A percentile compares a stretch with the other conserved stretches of the same genome.
phyloP scores from a whole-genome alignment of 2,113 vertebrate genomes.

The Oostethus manadensis region DNA sequence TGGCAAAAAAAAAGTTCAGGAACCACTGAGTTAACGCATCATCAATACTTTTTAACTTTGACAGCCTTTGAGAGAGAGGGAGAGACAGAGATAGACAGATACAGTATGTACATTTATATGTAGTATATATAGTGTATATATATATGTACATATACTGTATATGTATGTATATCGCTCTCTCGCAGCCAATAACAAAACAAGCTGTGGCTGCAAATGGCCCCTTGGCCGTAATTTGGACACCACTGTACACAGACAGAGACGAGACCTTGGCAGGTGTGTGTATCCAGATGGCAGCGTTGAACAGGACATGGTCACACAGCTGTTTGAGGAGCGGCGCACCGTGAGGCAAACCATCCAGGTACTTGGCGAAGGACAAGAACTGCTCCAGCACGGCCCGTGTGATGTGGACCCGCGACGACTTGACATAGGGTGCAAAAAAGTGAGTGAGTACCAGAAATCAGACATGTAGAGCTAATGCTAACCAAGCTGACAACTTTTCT shows the following conservation, averaged over 20 bases:
- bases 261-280: slow-evolving; percentile 95
- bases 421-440: slow-evolving; percentile 9
- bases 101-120: too few relatives aligned
- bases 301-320: slow-evolving; percentile 97
- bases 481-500: neutral
- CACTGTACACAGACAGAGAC: slow-evolving; percentile 23
- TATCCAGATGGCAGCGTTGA: slow-evolving; percentile 99
- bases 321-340: slow-evolving; percentile 96
- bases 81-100: too few relatives aligned
- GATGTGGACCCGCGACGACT: slow-evolving; percentile 97
- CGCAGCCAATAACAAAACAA: too few relatives aligned
- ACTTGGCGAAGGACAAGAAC: slow-evolving; percentile 97
- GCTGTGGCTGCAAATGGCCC: too few relatives aligned
- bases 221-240: neutral
- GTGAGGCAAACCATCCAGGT: slow-evolving; percentile 94
- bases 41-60: too few relatives aligned
- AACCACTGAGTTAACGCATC: too few relatives aligned
- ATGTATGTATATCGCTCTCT: too few relatives aligned
- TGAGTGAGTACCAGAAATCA: neutral
- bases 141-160: too few relatives aligned
- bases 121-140: too few relatives aligned
- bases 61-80: too few relatives aligned
- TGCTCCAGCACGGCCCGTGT: slow-evolving; percentile 94
- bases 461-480: too few relatives aligned
- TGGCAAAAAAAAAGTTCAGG: too few relatives aligned